phyloP scores from a whole-genome alignment of 1,140 invertebrate genomes.

The Apolygus lucorum region DNA sequence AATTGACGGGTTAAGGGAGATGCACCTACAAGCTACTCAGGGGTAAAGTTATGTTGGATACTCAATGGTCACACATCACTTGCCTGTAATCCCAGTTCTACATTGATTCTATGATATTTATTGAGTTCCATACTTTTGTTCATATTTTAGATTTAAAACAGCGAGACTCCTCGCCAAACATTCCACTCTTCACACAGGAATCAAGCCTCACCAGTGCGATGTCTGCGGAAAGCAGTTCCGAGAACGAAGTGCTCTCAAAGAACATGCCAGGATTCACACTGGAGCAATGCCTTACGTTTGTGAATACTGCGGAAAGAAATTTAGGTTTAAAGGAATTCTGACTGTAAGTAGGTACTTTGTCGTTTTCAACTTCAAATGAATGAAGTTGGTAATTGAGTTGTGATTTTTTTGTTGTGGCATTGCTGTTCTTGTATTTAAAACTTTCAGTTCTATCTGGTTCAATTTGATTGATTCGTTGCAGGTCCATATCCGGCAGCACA shows the following conservation, averaged over 20 bases:
- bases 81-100: too few relatives aligned
- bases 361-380: neutral
- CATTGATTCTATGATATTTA: too few relatives aligned
- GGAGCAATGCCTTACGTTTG: slow-evolving; percentile 73
- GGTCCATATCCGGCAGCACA: slow-evolving; percentile 54
- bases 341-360: slow-evolving; percentile 29
- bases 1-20: too few relatives aligned
- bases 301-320: slow-evolving; percentile 59
- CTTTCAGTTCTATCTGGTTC: too few relatives aligned
- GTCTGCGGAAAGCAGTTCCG: slow-evolving; percentile 63
- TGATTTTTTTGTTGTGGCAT: too few relatives aligned
- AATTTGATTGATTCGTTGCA: slow-evolving; percentile 30
- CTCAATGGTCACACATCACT: too few relatives aligned
- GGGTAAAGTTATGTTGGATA: too few relatives aligned
- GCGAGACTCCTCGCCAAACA: slow-evolving; percentile 46
- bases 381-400: neutral
- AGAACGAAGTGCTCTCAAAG: slow-evolving; percentile 50
- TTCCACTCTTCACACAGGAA: slow-evolving; percentile 54
- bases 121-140: too few relatives aligned
- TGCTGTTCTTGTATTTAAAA: neutral
- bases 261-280: slow-evolving; percentile 64
- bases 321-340: slow-evolving; percentile 48
- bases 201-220: slow-evolving; percentile 65
- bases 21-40: too few relatives aligned
- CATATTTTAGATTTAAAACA: slow-evolving; percentile 45